phyloP scores from a whole-genome alignment of 2,113 vertebrate species.

The Urocitellus parryii region DNA sequence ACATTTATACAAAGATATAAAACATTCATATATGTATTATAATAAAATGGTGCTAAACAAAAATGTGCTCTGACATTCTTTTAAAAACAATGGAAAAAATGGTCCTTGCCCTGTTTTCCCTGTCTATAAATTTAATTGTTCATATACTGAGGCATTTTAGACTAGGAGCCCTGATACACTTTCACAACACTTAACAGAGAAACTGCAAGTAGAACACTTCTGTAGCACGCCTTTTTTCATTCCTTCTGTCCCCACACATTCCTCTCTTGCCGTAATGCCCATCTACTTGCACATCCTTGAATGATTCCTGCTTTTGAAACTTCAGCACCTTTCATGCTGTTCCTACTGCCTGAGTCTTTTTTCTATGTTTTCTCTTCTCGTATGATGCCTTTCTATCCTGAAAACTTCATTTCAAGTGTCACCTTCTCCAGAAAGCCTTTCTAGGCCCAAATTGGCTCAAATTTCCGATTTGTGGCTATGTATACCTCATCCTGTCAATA shows the following conservation, averaged over 20 bases:
- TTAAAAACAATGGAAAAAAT: background rate
- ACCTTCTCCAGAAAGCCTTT: background rate
- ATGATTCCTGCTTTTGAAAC: background rate
- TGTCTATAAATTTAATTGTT: background rate
- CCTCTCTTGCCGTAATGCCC: background rate
- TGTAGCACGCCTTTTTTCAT: background rate
- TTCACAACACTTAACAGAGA: background rate
- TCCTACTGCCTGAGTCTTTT: rapidly evolving
- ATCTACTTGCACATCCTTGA: background rate
- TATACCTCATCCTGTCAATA: background rate
- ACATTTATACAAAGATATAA: background rate
- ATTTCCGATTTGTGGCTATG: background rate
- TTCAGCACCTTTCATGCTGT: background rate
- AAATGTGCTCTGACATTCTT: background rate
- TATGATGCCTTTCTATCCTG: background rate
- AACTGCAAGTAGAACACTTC: background rate
- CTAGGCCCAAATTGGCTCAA: background rate
- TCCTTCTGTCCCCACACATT: background rate
- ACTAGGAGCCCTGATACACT: background rate
- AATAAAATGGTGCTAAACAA: background rate
- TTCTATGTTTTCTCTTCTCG: background rate
- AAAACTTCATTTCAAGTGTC: background rate
- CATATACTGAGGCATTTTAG: background rate
- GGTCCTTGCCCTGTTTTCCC: background rate
- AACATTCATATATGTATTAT: background rate